Evolutionary conservation across 2,797 vertebrate species (phyloP), one percentile per base, ranked within the genome.

Genomic region (Propithecus perrieri): DNA sequence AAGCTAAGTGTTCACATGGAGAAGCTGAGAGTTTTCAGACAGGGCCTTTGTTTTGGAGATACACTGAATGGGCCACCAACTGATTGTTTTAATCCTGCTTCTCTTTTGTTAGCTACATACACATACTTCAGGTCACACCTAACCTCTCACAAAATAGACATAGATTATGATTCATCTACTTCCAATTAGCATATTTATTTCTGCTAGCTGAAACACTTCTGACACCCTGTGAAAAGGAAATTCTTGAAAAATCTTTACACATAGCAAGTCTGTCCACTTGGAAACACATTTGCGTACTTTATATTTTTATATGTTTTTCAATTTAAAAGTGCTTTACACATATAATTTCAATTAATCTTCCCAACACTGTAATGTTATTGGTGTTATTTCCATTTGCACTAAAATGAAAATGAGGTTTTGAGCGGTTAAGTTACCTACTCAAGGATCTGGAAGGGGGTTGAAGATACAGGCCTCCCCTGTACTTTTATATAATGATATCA

Each of bases 181-280:
- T 93, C 93, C 91, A 97, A 94, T 97, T 97, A 96, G 79, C 95
- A 96, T 97, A 96, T 98, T 97, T 97, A 94, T 93, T 96, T 96
- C 96, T 93, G 94, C 93, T 95, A 88, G 85, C 92, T 96, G 74
- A 94, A 95, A 95, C 86, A 94, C 91, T 97, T 97, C 89, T 96
- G 97, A 98, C 96, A 97, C 91, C 24, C 89, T 96, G 94, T 87
- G 93, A 97, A 97, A 93, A 96, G 93, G 74, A 97, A 84, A 91
- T 96, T 98, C 97, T 96, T 96, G 89, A 96, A 97, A 96, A 97
- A 89, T 97, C 91, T 96, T 94, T 96, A 65, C 94, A 96, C 91
- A 87, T 89, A 96, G 86, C 90, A 96, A 95, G 97, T 86, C 91
- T 96, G 94, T 97, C 97, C 96, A 97, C 95, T 97, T 97, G 93